Evolutionary conservation across 2,888 invertebrate genomes (phyloP), one percentile per base, ranked within the genome.

Genomic region (Bombylius major): DNA sequence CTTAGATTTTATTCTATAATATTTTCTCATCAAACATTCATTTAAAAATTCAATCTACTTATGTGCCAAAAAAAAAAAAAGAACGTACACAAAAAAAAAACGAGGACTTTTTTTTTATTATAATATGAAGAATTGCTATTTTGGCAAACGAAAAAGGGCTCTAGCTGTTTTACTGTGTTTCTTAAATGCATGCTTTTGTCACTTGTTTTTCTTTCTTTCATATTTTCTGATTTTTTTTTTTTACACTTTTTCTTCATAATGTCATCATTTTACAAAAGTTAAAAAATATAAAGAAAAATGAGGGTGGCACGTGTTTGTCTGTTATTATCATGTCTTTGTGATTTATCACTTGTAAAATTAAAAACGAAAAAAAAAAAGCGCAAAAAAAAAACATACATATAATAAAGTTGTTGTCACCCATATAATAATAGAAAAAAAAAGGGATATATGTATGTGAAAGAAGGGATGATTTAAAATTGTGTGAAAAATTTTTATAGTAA

Each of bases 271-370:
- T 23, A 23, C 23, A 23, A 23, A n/a, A 23, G 23, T 23, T 23
- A 36, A 6, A 9, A 36, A 42, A 1, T 14, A 11, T 3, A 45
- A 45, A 45, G 50, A 51, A 58, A 61, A 61, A 61, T 60, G 62
- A 60, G 59, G 60, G 61, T 58, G 63, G 61, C 64, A 64, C 64
- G 64, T 64, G 64, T 59, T 63, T 62, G 63, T 62, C 62, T 61
- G 62, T 61, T 62, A 62, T 63, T 64, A 64, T 64, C 64, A 64
- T 62, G 63, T 64, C 63, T 61, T 56, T 59, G 62, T 64, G 64
- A 64, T 64, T 64, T 64, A 64, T 64, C 63, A 59, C 56, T 53
- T 45, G 53, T 13, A 54, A 59, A 59, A 59, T 51, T 55, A 51
- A 51, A 55, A 51, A 55, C 23, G 23, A 23, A 23, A 23, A 23